Evolutionary conservation across 2,888 invertebrate genomes (phyloP).

Genomic region (Galeopsomyia nigrocyanea): DNA sequence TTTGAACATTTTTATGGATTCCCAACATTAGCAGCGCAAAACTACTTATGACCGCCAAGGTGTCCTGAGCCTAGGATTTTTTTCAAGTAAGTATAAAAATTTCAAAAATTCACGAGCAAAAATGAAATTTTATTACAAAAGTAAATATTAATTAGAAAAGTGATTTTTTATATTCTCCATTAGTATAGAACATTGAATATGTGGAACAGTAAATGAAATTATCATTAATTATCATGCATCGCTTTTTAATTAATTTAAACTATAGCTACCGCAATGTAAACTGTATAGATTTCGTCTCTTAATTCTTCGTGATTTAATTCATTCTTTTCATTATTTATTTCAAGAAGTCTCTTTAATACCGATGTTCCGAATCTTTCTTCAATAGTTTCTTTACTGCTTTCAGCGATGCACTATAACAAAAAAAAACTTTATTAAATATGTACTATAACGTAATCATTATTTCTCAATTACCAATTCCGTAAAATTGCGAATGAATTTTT

Average conservation of each 20-base stretch:
- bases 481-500: constrained; percentile 44
- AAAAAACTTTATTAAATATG: too few relatives aligned
- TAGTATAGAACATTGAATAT: too few relatives aligned
- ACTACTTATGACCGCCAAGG: constrained; percentile 46
- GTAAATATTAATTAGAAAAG: too few relatives aligned
- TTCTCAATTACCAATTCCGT: constrained; percentile 44
- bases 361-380: constrained; percentile 14
- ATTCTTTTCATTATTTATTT: constrained; percentile 37
- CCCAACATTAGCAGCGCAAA: constrained; percentile 51
- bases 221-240: too few relatives aligned
- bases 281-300: constrained; percentile 52
- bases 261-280: constrained; percentile 50
- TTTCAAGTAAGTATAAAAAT: too few relatives aligned
- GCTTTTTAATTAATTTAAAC: not conserved
- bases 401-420: too few relatives aligned
- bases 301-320: constrained; percentile 48
- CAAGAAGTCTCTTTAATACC: constrained; percentile 49
- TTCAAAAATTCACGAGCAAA: too few relatives aligned
- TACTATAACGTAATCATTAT: too few relatives aligned
- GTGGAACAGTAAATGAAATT: too few relatives aligned
- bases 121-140: too few relatives aligned
- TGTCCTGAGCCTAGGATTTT: constrained; percentile 51
- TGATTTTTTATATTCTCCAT: too few relatives aligned
- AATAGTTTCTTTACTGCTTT: too few relatives aligned
- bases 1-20: constrained; percentile 48